phyloP scores from a whole-genome alignment of 2,888 invertebrate genomes.

The Uloborus plumipes region DNA sequence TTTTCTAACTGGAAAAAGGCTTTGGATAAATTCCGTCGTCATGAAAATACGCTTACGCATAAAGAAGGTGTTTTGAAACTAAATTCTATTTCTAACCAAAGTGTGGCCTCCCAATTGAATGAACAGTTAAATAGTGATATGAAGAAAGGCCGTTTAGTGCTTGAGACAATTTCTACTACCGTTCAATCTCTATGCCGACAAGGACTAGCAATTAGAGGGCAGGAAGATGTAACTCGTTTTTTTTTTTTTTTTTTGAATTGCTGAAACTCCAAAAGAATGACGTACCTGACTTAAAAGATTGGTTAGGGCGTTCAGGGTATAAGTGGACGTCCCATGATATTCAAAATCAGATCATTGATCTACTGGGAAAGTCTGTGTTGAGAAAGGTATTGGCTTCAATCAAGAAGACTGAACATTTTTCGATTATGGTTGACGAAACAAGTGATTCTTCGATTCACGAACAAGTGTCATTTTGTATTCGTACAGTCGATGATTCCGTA shows the following conservation, averaged over 20 bases:
- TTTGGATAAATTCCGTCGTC: too few species aligned
- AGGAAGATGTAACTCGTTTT: neutral
- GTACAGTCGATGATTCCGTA: neutral
- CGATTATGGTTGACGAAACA: neutral
- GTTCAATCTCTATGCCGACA: neutral
- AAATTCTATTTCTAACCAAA: neutral
- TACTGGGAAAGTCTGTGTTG: neutral
- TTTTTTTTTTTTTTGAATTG: conserved; percentile 1
- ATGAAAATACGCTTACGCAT: neutral
- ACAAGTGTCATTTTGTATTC: conserved; percentile 1
- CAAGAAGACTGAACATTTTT: neutral
- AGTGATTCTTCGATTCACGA: neutral
- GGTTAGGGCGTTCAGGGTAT: neutral
- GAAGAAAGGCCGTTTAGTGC: neutral
- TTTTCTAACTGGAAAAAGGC: too few species aligned
- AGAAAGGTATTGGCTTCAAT: neutral
- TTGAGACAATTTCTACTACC: neutral
- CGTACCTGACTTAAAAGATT: neutral
- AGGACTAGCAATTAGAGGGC: neutral
- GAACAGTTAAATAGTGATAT: neutral
- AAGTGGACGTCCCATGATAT: neutral
- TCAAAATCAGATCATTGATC: neutral
- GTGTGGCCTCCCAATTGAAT: neutral
- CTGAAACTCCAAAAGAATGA: neutral
- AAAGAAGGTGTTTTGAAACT: neutral